Evolutionary conservation across 2,113 vertebrate species (phyloP), one percentile per base, ranked within the genome.

Genomic region (Thamnaconus septentrionalis): DNA sequence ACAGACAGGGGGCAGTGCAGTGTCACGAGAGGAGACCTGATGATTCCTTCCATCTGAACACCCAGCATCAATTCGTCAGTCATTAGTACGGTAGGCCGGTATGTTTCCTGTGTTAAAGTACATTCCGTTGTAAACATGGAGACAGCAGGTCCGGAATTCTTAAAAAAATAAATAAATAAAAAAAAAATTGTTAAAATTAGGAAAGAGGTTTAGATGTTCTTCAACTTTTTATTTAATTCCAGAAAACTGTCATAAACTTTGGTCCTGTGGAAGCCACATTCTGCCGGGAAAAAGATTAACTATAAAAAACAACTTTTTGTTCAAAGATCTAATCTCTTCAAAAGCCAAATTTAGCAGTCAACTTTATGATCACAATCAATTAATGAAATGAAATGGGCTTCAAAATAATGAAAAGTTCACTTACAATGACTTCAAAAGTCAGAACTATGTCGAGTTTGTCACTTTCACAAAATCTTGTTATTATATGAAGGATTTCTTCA

Each of bases 121-220:
- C 43, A 53, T 59, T 67, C 56, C 55, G 47, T 12, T 45, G 55
- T 58, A 66, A 51, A 66, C 47, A 52, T 39, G 55, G 12, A 39
- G 8, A 2, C 8, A 6, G 55, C 40, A 66, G 55, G 55, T 58
- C 48, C 64, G 52, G 12, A 7, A 42, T 7, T 65, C 49, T 31
- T 12, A 46, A 46, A 6, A 8, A 5, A 5, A 48, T 64, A 31
- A 54, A 55, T 46, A 64, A 45, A 18, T 56, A 10, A 6, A 46
- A 7, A 46, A 18, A 46, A 3, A 7, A 31, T 52, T 61, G 3
- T 4, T 49, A 10, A 4, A 9, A 49, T 51, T 43, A 48, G 48
- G 59, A 56, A 9, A 31, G 42, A 49, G 3, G 18, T 5, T 11
- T 11, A 51, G n/a, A 31, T 31, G 3, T 11, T 6, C n/a, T 4